Evolutionary conservation across 2,797 vertebrate species (phyloP).

Genomic region (Carduelis carduelis): DNA sequence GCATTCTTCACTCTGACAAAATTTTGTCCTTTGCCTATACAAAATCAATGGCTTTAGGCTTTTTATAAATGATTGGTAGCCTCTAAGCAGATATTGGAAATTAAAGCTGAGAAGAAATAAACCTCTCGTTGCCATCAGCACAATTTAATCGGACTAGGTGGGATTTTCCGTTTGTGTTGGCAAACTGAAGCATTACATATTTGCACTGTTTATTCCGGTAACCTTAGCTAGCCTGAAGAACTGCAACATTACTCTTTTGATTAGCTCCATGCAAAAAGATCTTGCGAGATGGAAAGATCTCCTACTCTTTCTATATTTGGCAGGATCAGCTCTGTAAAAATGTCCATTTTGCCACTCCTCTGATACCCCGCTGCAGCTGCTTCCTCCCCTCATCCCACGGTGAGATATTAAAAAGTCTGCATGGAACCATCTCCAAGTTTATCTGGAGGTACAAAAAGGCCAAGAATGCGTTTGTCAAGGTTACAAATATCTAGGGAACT

Average conservation of each 20-base stretch:
- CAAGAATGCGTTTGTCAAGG: conserved; percentile 47
- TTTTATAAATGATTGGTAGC: conserved; percentile 20
- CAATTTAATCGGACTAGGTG: conserved; percentile 59
- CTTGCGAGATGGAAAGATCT: conserved; percentile 31
- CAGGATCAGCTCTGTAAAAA: conserved; percentile 44
- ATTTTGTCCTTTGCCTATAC: neutral
- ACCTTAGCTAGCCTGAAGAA: conserved; percentile 51
- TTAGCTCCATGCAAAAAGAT: conserved; percentile 53
- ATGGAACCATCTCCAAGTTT: conserved; percentile 33
- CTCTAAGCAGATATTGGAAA: conserved; percentile 1
- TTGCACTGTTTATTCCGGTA: conserved; percentile 57
- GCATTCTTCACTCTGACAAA: neutral
- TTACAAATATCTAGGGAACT: conserved; percentile 52
- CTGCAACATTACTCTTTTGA: conserved; percentile 39
- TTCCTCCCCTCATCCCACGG: conserved; percentile 50
- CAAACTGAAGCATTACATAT: conserved; percentile 26
- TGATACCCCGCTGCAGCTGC: conserved; percentile 39
- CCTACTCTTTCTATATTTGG: conserved; percentile 56
- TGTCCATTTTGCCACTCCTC: conserved; percentile 54
- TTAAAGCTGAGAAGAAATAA: conserved; percentile 40
- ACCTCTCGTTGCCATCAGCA: conserved; percentile 24
- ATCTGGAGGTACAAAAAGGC: conserved; percentile 53
- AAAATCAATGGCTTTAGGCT: neutral
- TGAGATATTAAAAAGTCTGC: conserved; percentile 53
- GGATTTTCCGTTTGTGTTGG: conserved; percentile 65